Evolutionary conservation across 2,113 vertebrate genomes (phyloP).

Genomic region (Martes martes): DNA sequence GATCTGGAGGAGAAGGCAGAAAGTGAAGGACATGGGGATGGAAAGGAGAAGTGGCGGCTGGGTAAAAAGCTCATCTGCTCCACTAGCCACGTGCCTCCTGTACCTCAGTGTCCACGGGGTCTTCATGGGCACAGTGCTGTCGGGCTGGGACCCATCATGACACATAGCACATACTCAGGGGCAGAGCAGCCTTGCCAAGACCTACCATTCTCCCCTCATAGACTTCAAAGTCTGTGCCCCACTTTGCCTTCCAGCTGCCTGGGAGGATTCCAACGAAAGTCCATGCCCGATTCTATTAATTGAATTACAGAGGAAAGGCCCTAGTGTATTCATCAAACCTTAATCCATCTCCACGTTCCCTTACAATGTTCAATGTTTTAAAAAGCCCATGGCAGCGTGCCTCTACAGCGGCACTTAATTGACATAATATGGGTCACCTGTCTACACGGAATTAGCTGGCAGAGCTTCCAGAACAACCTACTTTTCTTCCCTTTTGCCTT

Average conservation of each 20-base stretch:
- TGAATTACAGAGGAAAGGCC: background rate
- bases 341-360: background rate
- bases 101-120: background rate
- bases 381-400: constrained; percentile 15
- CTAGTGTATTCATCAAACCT: background rate
- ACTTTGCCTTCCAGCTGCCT: background rate
- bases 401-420: constrained; percentile 66
- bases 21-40: background rate
- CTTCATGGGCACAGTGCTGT: background rate
- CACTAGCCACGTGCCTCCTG: fast-evolving
- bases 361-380: background rate
- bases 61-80: background rate
- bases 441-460: constrained; percentile 45
- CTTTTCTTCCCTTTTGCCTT: constrained; percentile 55
- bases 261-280: background rate
- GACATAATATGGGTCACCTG: constrained; percentile 80
- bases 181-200: background rate
- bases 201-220: background rate
- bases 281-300: background rate
- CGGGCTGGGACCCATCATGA: background rate
- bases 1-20: background rate
- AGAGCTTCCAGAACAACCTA: constrained; percentile 62
- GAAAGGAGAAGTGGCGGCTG: background rate
- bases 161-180: fast-evolving
- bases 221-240: background rate